Evolutionary conservation across 2,113 vertebrate species (phyloP).

Genomic region (Procavia capensis): DNA sequence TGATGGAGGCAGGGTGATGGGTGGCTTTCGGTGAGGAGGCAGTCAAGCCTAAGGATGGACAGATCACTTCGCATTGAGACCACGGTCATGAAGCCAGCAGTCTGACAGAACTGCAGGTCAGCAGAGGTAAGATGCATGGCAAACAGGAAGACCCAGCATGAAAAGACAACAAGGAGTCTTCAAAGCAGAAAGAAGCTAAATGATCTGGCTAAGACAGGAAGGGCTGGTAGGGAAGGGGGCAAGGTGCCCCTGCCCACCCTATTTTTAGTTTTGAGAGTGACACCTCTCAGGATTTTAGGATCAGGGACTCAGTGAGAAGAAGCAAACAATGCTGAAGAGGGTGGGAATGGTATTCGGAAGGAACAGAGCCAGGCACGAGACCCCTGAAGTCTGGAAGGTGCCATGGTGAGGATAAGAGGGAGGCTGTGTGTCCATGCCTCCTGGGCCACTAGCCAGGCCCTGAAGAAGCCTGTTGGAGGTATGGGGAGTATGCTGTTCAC

Average conservation of each 20-base stretch:
- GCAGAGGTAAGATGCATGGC: background rate
- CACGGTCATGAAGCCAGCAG: background rate
- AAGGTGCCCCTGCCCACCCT: background rate
- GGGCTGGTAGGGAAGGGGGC: no score
- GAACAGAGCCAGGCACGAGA: background rate
- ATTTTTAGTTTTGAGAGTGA: background rate
- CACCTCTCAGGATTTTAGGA: background rate
- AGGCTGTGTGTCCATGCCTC: background rate
- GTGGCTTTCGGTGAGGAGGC: background rate
- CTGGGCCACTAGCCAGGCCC: background rate
- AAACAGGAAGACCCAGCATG: accelerated
- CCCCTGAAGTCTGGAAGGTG: background rate
- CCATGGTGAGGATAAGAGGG: accelerated
- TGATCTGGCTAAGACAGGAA: background rate
- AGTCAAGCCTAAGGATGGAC: background rate
- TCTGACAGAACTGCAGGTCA: background rate
- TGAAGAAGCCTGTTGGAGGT: no score
- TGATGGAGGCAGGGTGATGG: background rate
- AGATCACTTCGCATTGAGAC: background rate
- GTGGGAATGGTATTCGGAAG: no score
- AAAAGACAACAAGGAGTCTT: background rate
- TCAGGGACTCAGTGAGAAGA: background rate
- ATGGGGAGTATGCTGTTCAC: background rate
- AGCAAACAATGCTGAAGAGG: background rate
- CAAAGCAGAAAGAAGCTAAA: background rate